Percentiles rank a stretch among this genome's conserved stretches.
Conservation (phyloP, 1,140 invertebrate species). For the Lepidurus apus region DNA sequence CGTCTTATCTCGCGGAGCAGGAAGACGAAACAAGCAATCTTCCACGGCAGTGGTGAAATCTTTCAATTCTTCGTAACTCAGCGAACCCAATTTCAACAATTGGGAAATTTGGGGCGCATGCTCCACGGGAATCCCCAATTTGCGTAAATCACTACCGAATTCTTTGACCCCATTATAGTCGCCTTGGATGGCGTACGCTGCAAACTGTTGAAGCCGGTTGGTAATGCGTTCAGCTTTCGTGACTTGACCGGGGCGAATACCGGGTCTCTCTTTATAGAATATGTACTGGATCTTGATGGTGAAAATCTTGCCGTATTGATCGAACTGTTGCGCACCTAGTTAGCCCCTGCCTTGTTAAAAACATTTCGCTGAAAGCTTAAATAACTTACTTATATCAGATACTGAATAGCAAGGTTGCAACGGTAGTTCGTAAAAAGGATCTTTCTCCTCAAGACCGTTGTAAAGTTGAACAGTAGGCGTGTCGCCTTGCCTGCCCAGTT, state of each 20-base stretch:
- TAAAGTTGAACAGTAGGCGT: slow-evolving; percentile 78
- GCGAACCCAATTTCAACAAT: slow-evolving; percentile 89
- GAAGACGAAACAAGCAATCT: slow-evolving; percentile 77
- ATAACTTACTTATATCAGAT: slow-evolving; percentile 62
- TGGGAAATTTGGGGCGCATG: slow-evolving; percentile 95
- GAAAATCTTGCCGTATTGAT: slow-evolving; percentile 98
- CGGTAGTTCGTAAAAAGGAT: slow-evolving; percentile 88
- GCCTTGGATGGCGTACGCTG: slow-evolving; percentile 86
- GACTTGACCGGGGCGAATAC: slow-evolving; percentile 91
- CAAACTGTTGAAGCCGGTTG: slow-evolving; percentile 86
- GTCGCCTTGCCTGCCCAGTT: slow-evolving; percentile 69
- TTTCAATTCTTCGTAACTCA: slow-evolving; percentile 82
- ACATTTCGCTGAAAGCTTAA: background rate
- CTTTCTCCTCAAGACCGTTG: slow-evolving; percentile 76
- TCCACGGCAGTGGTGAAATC: slow-evolving; percentile 84
- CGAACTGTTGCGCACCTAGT: slow-evolving; percentile 87
- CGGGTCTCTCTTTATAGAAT: slow-evolving; percentile 96
- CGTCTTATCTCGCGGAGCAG: slow-evolving; percentile 78
- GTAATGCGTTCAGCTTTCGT: slow-evolving; percentile 87
- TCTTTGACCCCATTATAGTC: slow-evolving; percentile 88
- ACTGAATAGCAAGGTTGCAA: slow-evolving; percentile 88
- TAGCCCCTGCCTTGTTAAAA: background rate
- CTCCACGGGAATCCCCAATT: slow-evolving; percentile 91
- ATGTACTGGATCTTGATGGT: slow-evolving; percentile 97
- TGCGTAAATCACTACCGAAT: slow-evolving; percentile 84